Evolutionary conservation across 2,888 invertebrate genomes (phyloP), one percentile per base, ranked within the genome.

Genomic region (Timema cristinae): DNA sequence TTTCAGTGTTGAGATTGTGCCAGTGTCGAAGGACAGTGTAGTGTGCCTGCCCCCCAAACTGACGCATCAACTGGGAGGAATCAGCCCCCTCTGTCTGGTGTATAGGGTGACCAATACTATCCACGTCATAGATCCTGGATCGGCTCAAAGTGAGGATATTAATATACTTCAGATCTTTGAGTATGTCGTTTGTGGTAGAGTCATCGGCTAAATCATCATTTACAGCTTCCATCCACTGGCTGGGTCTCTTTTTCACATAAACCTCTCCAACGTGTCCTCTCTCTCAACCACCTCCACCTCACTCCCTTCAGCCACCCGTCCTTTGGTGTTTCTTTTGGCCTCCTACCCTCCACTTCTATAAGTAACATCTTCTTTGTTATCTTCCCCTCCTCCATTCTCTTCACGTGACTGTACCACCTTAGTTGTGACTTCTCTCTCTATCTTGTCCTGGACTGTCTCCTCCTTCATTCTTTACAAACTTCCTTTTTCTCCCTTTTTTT

Each of bases 1-100:
- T 77, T 86, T 80, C 78, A 93, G 94, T 74, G 91, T 99, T 75
- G 98, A 99, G 82, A 94, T 99, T 78, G 96, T 95, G 0, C 98
- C 99, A 0, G 82, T 99, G 71, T 98, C 98, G 16, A 98, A 97
- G 83, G 95, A 97, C 81, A 94, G 94, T 80, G 85, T 97, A 67
- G 91, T 98, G 2, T 98, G 98, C 80, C 84, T 98, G 5, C 90
- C 95, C 0, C 91, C 91, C 80, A 93, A 93, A 80, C 81, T 97
- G 76, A 92, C 94, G 0, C 93, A 94, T 75, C 92, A 92, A 76
- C 83, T 96, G 51, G 98, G 95, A 1, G 92, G 93, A 72, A 93
- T 98, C 77, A 91, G 91, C 9, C 91, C 95, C 9, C 84, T 99
- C 73, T 96, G 95, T 81, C 84, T 99, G 70, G 92, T 97, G 10